Percentiles rank a stretch among this genome's conserved stretches.
phyloP scores from a whole-genome alignment of 2,888 invertebrate genomes.

The Rhodophaea formosa region DNA sequence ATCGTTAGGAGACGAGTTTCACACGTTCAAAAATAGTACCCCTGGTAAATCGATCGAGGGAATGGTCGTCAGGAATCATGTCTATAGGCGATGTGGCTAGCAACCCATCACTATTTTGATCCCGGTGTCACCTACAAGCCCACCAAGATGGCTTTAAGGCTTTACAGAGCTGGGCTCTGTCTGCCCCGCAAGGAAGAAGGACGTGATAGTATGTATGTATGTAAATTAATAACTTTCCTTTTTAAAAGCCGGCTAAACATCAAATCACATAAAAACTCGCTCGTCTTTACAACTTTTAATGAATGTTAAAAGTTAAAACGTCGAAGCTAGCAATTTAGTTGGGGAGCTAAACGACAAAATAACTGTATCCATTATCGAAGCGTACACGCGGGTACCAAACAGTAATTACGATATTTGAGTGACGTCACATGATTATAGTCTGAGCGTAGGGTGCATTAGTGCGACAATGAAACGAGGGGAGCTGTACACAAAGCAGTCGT shows the following conservation, averaged over 20 bases:
- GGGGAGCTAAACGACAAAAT: slow-evolving; percentile 43
- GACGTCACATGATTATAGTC: slow-evolving; percentile 69
- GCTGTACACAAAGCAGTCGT: slow-evolving; percentile 37
- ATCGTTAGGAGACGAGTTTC: too few relatives aligned
- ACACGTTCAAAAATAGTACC: too few relatives aligned
- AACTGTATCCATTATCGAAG: slow-evolving; percentile 55
- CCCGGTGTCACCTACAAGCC: too few relatives aligned
- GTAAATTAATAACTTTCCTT: too few relatives aligned
- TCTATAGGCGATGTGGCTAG: too few relatives aligned
- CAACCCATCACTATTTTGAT: too few relatives aligned
- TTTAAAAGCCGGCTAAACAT: background rate
- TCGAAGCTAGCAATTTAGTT: slow-evolving; percentile 17
- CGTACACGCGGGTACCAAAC: slow-evolving; percentile 60
- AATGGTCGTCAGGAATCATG: too few relatives aligned
- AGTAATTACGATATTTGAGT: slow-evolving; percentile 71
- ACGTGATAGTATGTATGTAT: too few relatives aligned
- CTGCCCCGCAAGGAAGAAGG: too few relatives aligned
- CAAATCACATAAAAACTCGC: background rate
- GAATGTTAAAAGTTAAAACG: slow-evolving; percentile 6
- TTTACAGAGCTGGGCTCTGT: too few relatives aligned
- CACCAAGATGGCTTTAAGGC: too few relatives aligned
- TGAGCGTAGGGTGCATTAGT: slow-evolving; percentile 66
- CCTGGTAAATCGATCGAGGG: too few relatives aligned
- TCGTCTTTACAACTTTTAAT: slow-evolving; percentile 4
- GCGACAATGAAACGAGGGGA: slow-evolving; percentile 44